phyloP scores from a whole-genome alignment of 1,140 invertebrate genomes.

The Orussus abietinus region DNA sequence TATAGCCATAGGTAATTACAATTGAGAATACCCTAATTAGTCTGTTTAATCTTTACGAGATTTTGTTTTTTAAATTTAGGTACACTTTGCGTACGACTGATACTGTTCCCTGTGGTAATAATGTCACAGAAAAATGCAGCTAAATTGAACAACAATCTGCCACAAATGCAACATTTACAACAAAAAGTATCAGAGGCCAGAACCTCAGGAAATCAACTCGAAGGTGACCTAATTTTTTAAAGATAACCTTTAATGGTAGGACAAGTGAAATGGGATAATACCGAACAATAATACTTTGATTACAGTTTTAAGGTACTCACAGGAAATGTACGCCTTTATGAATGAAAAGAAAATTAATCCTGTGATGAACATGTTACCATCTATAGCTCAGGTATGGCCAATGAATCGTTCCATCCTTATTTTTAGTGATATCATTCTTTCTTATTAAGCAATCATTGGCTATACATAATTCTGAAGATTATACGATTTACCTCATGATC shows the following conservation, averaged over 20 bases:
- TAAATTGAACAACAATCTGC: conserved; percentile 76
- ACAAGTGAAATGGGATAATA: conserved; percentile 5
- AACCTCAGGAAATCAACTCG: conserved; percentile 72
- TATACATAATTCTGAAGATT: conserved; percentile 26
- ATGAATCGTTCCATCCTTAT: conserved; percentile 1
- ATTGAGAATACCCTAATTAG: too few relatives aligned
- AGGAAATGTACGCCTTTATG: conserved; percentile 78
- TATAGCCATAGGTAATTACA: conserved; percentile 66
- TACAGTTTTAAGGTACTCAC: conserved; percentile 63
- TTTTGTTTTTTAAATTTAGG: conserved; percentile 52
- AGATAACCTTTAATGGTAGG: conserved; percentile 4
- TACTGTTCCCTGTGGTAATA: conserved; percentile 82
- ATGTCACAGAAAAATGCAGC: conserved; percentile 72
- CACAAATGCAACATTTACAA: conserved; percentile 75
- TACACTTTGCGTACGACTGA: conserved; percentile 68
- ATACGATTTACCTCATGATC: too few relatives aligned
- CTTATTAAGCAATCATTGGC: conserved; percentile 13
- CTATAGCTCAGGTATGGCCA: conserved; percentile 68
- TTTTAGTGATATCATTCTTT: conserved; percentile 6
- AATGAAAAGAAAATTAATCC: conserved; percentile 77
- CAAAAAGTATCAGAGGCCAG: conserved; percentile 79
- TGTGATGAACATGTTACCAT: conserved; percentile 75
- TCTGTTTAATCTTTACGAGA: conserved; percentile 6
- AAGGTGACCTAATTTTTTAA: conserved; percentile 53
- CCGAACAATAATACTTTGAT: conserved; percentile 19